Base-by-base conservation (phyloP, 2,888 invertebrate species). In the Noctua janthe region DNA sequence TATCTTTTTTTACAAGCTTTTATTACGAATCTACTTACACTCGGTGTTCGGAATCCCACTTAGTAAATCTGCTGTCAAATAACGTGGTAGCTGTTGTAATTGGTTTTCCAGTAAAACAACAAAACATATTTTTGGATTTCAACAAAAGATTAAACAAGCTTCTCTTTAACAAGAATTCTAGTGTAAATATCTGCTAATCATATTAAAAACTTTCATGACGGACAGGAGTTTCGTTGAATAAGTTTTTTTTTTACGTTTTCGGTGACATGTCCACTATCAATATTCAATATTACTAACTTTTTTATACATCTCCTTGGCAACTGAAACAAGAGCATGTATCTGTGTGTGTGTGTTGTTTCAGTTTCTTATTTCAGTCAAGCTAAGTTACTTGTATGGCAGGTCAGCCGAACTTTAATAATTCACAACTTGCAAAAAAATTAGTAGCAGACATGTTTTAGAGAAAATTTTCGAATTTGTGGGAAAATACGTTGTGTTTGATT, bases 301-400 rank as follows among this genome's bases (percentile, higher is more conserved):
- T 72, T 70, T 56, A 66, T 77, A 49, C 51, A 35, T 71, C 51
- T 35, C 43, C 17, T 59, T 73, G 11, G 17, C 11, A 29, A 70
- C 20, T 29, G 29, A 29, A 29, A 29, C 29, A 29, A 29, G 29
- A 29, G 29, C 29, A 29, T 29, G 29, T 29, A 29, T 29, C 29
- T 29, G 29, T 29, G 29, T 29, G 29, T 29, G 29, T 29, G 29
- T 29, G 29, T 29, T 29, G 29, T 29, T 29, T 29, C 29, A 29
- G 39, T 84, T 56, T 79, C 49, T 79, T 70, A 56, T 72, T n/a
- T 49, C 43, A 47, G 29, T 64, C 35, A 17, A 29, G 66, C n/a
- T 66, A 62, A 17, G 23, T 59, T 67, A 54, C 29, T 23, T 47
- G 4, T 29, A 74, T 17, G n/a, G 8, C 29, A 62, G 23, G 39